Evolutionary conservation across 2,113 vertebrate species (phyloP).

Genomic region (Circaetus gallicus): DNA sequence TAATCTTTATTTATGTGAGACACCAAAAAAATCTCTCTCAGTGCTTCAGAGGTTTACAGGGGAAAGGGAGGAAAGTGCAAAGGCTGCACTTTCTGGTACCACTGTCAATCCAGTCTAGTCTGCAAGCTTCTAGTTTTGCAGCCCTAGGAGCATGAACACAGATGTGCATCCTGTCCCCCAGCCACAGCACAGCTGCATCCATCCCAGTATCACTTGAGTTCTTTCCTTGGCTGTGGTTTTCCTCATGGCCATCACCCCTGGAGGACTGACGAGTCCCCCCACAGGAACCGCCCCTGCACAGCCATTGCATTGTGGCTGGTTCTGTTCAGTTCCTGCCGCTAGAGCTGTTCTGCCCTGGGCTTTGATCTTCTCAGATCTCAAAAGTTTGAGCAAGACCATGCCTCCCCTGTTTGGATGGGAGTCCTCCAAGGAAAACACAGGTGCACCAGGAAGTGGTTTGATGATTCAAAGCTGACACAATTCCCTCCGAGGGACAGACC

Average conservation of each 20-base stretch:
- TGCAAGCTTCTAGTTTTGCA: background rate
- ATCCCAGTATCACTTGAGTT: background rate
- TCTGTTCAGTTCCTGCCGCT: background rate
- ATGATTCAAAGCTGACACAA: background rate
- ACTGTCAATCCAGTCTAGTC: background rate
- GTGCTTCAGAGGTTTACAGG: background rate
- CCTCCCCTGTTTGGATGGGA: background rate
- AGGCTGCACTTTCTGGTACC: background rate
- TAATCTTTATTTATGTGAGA: background rate
- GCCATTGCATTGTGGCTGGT: background rate
- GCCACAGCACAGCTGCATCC: background rate
- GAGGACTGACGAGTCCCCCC: background rate
- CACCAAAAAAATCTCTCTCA: background rate
- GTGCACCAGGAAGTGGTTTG: background rate
- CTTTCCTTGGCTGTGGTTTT: background rate
- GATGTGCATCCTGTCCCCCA: background rate
- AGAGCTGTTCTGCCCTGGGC: background rate
- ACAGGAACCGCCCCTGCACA: background rate
- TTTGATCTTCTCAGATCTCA: background rate
- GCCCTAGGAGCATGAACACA: fast-evolving
- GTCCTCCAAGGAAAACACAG: slow-evolving; percentile 40
- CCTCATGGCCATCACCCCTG: background rate
- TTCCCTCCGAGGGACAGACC: background rate
- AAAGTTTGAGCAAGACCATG: background rate
- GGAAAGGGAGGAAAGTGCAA: fast-evolving